Percentiles rank a stretch among this genome's conserved stretches.
These are phyloP conservation scores for Drosophila mojavensis DNA, from an alignment of 1,140 invertebrate genomes.

Conservation along the genomic window DNA sequence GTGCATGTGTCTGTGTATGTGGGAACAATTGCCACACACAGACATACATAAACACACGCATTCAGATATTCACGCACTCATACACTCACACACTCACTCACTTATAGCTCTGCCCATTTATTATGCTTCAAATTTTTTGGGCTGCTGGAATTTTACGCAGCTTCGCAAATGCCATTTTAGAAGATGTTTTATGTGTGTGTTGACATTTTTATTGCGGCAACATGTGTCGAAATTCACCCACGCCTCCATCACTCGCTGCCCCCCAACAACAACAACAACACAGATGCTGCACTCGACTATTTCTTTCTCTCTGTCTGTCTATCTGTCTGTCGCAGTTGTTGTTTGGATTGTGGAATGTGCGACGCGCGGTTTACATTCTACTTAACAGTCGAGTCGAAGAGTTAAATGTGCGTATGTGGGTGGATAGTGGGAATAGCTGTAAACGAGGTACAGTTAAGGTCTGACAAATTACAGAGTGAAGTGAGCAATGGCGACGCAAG, in stretches of 20 bases:
- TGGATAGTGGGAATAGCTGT: background rate
- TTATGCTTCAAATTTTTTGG: conserved; percentile 79
- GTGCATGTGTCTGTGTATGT: conserved; percentile 1
- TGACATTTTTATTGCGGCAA: conserved; percentile 82
- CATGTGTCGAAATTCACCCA: conserved; percentile 71
- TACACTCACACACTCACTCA: no score
- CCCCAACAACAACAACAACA: background rate
- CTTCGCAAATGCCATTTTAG: conserved; percentile 78
- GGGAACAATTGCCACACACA: conserved; percentile 39
- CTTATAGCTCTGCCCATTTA: conserved; percentile 57
- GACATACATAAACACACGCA: background rate
- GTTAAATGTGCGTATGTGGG: conserved; percentile 50
- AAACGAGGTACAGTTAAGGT: no score
- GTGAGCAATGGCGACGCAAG: no score
- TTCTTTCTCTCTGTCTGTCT: conserved; percentile 12
- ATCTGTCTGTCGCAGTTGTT: conserved; percentile 30
- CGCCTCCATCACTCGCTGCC: background rate
- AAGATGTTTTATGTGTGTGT: conserved; percentile 82
- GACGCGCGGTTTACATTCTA: conserved; percentile 72
- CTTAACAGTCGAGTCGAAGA: conserved; percentile 62
- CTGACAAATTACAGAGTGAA: no score
- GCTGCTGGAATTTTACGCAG: conserved; percentile 60
- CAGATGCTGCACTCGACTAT: conserved; percentile 16
- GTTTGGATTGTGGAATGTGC: conserved; percentile 58
- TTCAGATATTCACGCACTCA: no score